Base-by-base conservation (phyloP, 2,888 invertebrate genomes). In the Cerastoderma edule region DNA sequence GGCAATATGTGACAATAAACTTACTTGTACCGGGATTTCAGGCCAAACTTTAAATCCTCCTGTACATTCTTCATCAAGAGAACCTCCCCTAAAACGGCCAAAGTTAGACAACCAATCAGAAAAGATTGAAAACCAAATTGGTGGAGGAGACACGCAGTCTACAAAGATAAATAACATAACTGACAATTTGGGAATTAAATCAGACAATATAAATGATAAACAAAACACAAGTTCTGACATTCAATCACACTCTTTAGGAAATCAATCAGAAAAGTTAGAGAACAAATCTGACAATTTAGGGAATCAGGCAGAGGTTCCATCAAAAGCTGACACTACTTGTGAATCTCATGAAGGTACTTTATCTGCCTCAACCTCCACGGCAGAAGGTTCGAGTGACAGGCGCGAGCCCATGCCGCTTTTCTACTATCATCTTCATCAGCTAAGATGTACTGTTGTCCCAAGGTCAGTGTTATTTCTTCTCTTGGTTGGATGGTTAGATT, bases 341-440 rank as follows among this genome's bases (percentile, higher is more conserved):
- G 63, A 35, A 16, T 30, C 16, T 32, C 8, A 30, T 2, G 50
- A 32, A 50, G 32, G 32, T 22, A 5, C 50, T 10, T n/a, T 19
- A 30, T 1, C 68, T 27, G 57, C 28, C 46, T 28, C 10, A 44
- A 27, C 3, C 6, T 5, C 56, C n/a, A 19, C 10, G 30, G 30
- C 2, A 50, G 50, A 5, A 5, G 50, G 1, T n/a, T n/a, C n/a
- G 24, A 50, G 24, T 50, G 6, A 13, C 4, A 8, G 32, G 24
- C 48, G n/a, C 39, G 48, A 35, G n/a, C 57, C 54, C 27, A 57
- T 66, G n/a, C 89, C 89, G n/a, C 68, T 85, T n/a, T 90, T 90
- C 73, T 90, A 87, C 67, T 87, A 88, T 75, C 85, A 86, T 75
- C 46, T 90, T 16, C 88, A 87, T 71, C 82, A 78, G 54, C 78